These are phyloP conservation scores for Dasyprocta punctata DNA, from an alignment of 2,113 vertebrate genomes.

Conservation along the genomic window DNA sequence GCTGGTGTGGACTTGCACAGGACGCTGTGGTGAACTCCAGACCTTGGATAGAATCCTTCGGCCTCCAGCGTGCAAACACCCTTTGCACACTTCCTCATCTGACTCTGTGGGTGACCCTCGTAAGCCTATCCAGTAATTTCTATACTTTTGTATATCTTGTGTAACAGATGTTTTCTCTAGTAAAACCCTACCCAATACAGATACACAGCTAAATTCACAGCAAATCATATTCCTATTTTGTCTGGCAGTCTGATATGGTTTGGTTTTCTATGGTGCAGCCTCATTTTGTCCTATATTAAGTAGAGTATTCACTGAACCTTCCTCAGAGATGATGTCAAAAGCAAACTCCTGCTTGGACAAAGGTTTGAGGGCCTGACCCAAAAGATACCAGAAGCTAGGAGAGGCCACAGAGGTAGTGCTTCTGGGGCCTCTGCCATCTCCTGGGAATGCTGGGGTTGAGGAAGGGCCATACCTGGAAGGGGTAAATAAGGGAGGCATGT, in stretches of 20 bases:
- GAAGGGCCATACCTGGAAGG: background rate
- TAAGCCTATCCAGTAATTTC: too few relatives aligned
- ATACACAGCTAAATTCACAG: background rate
- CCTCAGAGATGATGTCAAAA: background rate
- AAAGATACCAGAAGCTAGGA: background rate
- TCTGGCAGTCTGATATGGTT: background rate
- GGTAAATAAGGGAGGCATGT: too few relatives aligned
- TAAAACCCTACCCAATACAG: too few relatives aligned
- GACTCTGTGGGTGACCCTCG: too few relatives aligned
- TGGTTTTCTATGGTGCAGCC: background rate
- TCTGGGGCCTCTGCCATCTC: background rate
- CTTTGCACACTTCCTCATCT: too few relatives aligned
- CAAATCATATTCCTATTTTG: background rate
- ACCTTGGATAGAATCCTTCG: too few relatives aligned
- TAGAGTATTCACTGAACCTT: background rate
- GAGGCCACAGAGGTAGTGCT: background rate
- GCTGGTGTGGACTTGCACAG: too few relatives aligned
- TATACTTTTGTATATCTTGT: too few relatives aligned
- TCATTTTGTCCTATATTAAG: background rate
- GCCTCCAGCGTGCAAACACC: too few relatives aligned
- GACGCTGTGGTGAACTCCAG: too few relatives aligned
- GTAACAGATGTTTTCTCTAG: too few relatives aligned
- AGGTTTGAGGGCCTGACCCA: background rate
- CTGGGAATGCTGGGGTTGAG: too few relatives aligned
- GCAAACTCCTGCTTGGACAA: background rate